Base-by-base conservation (phyloP, 2,797 vertebrate genomes). In the Chiloscyllium punctatum region DNA sequence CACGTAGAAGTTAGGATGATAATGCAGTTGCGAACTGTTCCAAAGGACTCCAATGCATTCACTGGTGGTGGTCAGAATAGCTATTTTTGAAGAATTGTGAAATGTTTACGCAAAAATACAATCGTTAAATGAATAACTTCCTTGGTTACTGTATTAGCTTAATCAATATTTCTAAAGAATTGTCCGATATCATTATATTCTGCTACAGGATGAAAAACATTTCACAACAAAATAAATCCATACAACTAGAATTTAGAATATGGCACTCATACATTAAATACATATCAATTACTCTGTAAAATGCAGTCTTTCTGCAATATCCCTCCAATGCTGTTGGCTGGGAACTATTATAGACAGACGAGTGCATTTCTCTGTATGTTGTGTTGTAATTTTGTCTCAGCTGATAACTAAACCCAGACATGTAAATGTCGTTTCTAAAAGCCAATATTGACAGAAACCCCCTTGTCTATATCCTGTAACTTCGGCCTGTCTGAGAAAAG, bases 391-490 rank as follows among this genome's bases (percentile, higher is more conserved):
- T 77, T 94, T 74, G 69, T 18, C 94, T 74, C 71, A 72, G 69
- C 33, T 94, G 71, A 94, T 94, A 77, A 94, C 53, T 74, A 94
- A 94, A 94, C 42, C 37, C 48, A 94, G 94, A 94, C 94, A 94
- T 74, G 69, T 53, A 94, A 94, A 53, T 94, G 71, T 48, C 37
- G 42, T 94, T 51, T 53, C 48, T 72, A 51, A 74, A 53, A 53
- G 42, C 69, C 94, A 74, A 94, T 77, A 94, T 94, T 94, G 94
- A 74, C 94, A 53, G 94, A 74, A 94, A 94, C 68, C 92, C 92
- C 92, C 92, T 94, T 72, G 92, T 94, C 68, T 94, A 69, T 94
- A 72, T 72, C 37, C 69, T 94, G 94, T 51, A 72, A 33, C 48
- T 21, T 94, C 42, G 42, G 71, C 5, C 94, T 53, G 94, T 94